A percentile compares a stretch with the other conserved stretches of the same genome.
phyloP scores from a whole-genome alignment of 2,888 invertebrate genomes.

The Ophion slaviceki region DNA sequence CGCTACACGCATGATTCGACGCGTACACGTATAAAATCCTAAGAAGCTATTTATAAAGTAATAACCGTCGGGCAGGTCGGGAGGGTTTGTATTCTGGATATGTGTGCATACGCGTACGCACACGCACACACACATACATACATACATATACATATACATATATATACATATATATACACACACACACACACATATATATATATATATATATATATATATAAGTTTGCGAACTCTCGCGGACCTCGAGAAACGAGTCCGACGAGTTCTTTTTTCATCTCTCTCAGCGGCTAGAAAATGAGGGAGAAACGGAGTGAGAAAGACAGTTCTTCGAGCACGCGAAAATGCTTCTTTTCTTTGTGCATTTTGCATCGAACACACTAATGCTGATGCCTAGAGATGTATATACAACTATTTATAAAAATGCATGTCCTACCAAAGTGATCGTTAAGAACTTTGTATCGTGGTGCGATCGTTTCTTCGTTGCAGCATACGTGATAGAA shows the following conservation, averaged over 20 bases:
- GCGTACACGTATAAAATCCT: slow-evolving; percentile 55
- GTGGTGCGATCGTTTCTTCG: slow-evolving; percentile 1
- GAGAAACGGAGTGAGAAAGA: slow-evolving; percentile 10
- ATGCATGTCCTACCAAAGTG: slow-evolving; percentile 2
- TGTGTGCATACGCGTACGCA: not conserved
- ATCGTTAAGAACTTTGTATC: slow-evolving; percentile 37
- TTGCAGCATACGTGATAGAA: slow-evolving; percentile 1
- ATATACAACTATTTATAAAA: slow-evolving; percentile 1
- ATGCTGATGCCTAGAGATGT: slow-evolving; percentile 24
- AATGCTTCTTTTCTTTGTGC: slow-evolving; percentile 25
- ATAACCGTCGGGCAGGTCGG: slow-evolving; percentile 67
- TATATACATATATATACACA: not conserved
- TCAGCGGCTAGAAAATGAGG: slow-evolving; percentile 16
- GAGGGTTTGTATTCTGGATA: slow-evolving; percentile 47
- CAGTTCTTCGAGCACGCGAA: slow-evolving; percentile 42
- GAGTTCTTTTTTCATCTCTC: slow-evolving; percentile 60
- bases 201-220: not conserved
- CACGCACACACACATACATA: not conserved
- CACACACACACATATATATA: not conserved
- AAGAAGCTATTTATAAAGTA: slow-evolving; percentile 70
- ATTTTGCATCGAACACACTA: slow-evolving; percentile 17
- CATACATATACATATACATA: not conserved
- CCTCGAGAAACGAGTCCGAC: slow-evolving; percentile 66
- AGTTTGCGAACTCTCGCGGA: slow-evolving; percentile 57
- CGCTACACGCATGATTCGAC: slow-evolving; percentile 38